Base-by-base conservation (phyloP, 2,888 invertebrate genomes). In the Tiliacea citrago region DNA sequence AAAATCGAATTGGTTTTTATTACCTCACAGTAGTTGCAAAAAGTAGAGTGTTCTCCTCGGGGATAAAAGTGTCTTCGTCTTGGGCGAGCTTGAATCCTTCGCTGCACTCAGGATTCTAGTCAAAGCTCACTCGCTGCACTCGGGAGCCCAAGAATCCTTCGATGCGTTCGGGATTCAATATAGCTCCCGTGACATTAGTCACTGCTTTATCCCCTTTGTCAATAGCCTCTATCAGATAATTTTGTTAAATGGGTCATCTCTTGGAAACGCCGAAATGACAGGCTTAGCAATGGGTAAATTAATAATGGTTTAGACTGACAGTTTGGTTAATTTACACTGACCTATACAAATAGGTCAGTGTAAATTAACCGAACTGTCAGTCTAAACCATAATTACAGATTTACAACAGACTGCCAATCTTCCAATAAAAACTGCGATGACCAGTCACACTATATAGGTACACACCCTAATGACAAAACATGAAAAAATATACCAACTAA, bases 391-490 rank as follows among this genome's bases (percentile, higher is more conserved):
- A n/a, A 13, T n/a, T n/a, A 16, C 12, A n/a, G 16, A 70, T 24
- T 42, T 18, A 8, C n/a, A 16, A 29, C 6, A 45, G 16, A n/a
- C n/a, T 45, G 16, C 21, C 42, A n/a, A 18, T 21, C 12, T 45
- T 35, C 35, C 29, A 60, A 35, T 45, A 45, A 73, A 51, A 57
- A 76, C 13, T 29, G 24, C 24, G 45, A 18, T 18, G 10, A 65
- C 2, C 13, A 35, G 16, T 35, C 24, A 16, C 21, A 68, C n/a
- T n/a, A n/a, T n/a, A 35, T 35, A 29, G 29, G 16, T 29, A 47
- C 45, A 68, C 58, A 18, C 6, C 24, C 13, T 39, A 45, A 58
- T 42, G 47, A 29, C 18, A 55, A 24, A 29, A 55, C 53, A 24
- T 39, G 18, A 55, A 53, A 80, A 42, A 21, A 39, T 45, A 35